Evolutionary conservation across 2,797 vertebrate species (phyloP), one percentile per base, ranked within the genome.

Genomic region (Apogon talboti): DNA sequence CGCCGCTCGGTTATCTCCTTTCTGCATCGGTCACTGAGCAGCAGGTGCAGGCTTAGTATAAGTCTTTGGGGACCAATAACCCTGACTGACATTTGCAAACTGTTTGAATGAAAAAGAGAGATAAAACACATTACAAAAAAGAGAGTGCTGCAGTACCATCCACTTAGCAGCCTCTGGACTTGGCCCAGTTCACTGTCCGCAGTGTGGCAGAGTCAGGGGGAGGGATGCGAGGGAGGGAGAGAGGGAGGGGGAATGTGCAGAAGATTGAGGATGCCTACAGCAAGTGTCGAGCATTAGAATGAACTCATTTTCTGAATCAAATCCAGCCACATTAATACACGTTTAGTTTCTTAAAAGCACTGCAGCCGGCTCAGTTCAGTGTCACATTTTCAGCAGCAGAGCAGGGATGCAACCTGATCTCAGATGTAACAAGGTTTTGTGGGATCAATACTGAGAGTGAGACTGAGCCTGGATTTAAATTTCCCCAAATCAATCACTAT

Each of bases 161-260:
- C 87, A 92, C 89, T 92, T 87, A 92, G 79, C 79, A 82, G 90
- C 81, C 74, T 84, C 85, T 89, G 79, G 87, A 87, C 69, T 72
- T 77, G 86, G 85, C 88, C 87, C 83, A 87, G 69, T 78, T 85
- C 81, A 72, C 81, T 76, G 78, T 86, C 86, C 56, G 81, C 79
- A 84, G 76, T 84, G 81, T 69, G 60, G 38, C 45, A 53, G 58
- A 42, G 56, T 45, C 35, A 21, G 11, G 10, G n/a, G 48, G 7
- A 47, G n/a, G 11, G 15, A 28, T 28, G 21, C 2, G 13, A 12
- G 58, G 44, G 45, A n/a, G n/a, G n/a, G n/a, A n/a, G n/a, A n/a
- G n/a, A n/a, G 33, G 18, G 14, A 13, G 58, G 44, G 46, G 63
- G 50, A 41, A 15, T 24, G 16, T 6, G 28, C 58, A 62, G 63